These are phyloP conservation scores for Labroides dimidiatus DNA, from an alignment of 2,797 vertebrate species.

Conservation along the genomic window DNA sequence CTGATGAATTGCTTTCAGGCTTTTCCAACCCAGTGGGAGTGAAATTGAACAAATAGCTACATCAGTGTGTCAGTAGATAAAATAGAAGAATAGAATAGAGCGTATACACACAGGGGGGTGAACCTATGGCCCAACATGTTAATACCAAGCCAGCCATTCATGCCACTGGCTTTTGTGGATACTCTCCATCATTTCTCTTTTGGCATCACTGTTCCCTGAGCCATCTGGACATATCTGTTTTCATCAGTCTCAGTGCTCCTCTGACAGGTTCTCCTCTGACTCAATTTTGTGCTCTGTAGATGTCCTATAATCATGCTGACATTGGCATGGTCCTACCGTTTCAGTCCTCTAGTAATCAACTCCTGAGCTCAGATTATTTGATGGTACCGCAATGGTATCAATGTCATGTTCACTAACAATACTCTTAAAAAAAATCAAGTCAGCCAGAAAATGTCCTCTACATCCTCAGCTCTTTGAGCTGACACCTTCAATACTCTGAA, in stretches of 20 bases:
- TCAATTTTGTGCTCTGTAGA: constrained; percentile 54
- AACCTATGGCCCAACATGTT: constrained; percentile 28
- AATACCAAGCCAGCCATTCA: constrained; percentile 22
- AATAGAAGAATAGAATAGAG: constrained; percentile 31
- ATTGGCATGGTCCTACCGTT: constrained; percentile 32
- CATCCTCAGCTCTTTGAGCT: constrained; percentile 5
- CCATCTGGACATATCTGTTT: constrained; percentile 41
- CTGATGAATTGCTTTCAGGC: constrained; percentile 54
- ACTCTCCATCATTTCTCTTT: constrained; percentile 44
- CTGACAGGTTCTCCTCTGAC: constrained; percentile 47
- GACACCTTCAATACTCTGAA: no score
- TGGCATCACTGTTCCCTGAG: constrained; percentile 50
- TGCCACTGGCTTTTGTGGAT: constrained; percentile 20
- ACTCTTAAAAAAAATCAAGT: constrained; percentile 10
- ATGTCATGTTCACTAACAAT: neutral
- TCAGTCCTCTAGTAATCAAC: constrained; percentile 42
- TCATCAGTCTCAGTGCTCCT: constrained; percentile 52
- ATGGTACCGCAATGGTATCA: constrained; percentile 21
- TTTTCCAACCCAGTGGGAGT: constrained; percentile 42
- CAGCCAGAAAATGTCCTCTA: constrained; percentile 11
- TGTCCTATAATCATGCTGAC: constrained; percentile 55
- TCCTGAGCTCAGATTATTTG: constrained; percentile 34
- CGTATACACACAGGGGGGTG: constrained; percentile 9
- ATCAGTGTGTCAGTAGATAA: constrained; percentile 44
- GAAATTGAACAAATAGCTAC: constrained; percentile 41